Percentiles rank a stretch among this genome's conserved stretches.
These are phyloP conservation scores for Eptesicus fuscus DNA, from an alignment of 2,113 vertebrate species.

Conservation along the genomic window DNA sequence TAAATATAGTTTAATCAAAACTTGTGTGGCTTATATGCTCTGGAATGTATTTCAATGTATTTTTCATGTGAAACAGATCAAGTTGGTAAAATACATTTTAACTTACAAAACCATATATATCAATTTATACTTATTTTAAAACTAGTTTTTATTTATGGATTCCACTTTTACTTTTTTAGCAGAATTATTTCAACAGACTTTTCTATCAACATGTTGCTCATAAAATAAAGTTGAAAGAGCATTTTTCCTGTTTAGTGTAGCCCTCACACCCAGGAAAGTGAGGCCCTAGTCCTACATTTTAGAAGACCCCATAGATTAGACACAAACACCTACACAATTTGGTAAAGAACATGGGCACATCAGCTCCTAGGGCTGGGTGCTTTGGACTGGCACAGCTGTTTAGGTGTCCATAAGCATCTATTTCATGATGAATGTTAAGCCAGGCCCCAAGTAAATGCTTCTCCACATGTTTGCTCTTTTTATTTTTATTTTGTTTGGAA, in stretches of 20 bases:
- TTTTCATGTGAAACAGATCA: neutral
- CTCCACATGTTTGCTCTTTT: too few relatives aligned
- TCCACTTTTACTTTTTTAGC: neutral
- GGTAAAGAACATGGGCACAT: neutral
- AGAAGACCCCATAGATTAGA: neutral
- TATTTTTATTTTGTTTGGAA: too few relatives aligned
- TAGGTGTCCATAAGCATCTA: too few relatives aligned
- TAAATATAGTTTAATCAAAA: slow-evolving; percentile 30
- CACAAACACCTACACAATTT: neutral
- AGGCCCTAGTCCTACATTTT: neutral
- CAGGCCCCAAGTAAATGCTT: too few relatives aligned
- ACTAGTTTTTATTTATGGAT: neutral
- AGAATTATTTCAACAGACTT: neutral
- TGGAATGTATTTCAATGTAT: neutral
- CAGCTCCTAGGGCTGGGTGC: neutral
- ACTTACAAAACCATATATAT: neutral
- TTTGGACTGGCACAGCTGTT: too few relatives aligned
- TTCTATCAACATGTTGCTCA: neutral
- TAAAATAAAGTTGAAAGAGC: neutral
- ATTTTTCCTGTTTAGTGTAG: neutral
- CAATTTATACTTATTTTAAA: slow-evolving; percentile 17
- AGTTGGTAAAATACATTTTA: slow-evolving; percentile 8
- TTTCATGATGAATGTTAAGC: too few relatives aligned
- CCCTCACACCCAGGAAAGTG: neutral
- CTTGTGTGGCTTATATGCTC: neutral